These are phyloP conservation scores for Theodoxus fluviatilis DNA, from an alignment of 2,888 invertebrate species.

Conservation along the genomic window DNA sequence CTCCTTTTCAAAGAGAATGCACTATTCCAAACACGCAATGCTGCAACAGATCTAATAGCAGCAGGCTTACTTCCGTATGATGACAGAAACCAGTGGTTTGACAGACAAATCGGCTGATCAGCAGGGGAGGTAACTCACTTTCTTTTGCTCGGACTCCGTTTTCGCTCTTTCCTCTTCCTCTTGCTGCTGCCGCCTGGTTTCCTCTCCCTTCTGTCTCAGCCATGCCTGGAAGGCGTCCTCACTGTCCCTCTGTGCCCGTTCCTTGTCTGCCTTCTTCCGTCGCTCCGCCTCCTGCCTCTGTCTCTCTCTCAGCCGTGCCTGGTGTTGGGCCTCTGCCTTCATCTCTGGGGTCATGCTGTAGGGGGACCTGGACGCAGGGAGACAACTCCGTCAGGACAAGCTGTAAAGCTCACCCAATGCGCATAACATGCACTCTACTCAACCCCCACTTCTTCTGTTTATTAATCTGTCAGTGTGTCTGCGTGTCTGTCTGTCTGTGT, in stretches of 20 bases:
- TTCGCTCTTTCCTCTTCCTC: conserved; percentile 39
- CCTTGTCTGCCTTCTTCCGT: conserved; percentile 44
- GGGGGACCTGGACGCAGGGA: conserved; percentile 57
- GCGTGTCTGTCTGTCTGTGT: no score
- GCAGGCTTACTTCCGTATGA: no score
- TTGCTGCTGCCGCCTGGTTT: conserved; percentile 35
- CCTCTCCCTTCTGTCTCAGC: conserved; percentile 45
- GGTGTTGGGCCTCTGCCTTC: conserved; percentile 40
- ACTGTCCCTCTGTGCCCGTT: conserved; percentile 43
- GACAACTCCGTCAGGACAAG: no score
- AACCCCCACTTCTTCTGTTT: no score
- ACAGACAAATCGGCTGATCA: no score
- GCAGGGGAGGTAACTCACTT: conserved; percentile 42
- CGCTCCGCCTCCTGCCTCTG: conserved; percentile 43
- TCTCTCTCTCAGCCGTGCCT: conserved; percentile 40
- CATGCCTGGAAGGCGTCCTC: conserved; percentile 53
- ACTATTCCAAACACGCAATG: no score
- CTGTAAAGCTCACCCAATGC: no score
- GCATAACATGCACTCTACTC: no score
- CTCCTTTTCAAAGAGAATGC: no score
- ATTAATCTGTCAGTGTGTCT: no score
- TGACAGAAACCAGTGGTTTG: no score
- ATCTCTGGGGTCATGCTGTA: conserved; percentile 51
- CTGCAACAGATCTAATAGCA: no score
- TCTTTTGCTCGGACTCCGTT: conserved; percentile 38